phyloP scores from a whole-genome alignment of 2,113 vertebrate genomes.

The Elgaria multicarinata region DNA sequence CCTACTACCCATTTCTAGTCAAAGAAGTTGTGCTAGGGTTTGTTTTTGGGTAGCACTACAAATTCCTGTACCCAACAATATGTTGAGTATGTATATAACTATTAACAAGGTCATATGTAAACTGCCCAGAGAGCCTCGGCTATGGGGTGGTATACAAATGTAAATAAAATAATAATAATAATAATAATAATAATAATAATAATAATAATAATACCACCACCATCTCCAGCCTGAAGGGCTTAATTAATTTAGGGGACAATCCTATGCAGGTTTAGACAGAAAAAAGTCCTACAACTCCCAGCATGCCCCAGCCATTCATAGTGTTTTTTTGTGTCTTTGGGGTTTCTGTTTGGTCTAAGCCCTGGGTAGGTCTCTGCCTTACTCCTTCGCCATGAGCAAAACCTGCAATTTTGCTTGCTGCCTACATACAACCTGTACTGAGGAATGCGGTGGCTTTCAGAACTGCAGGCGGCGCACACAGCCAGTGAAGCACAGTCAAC shows the following conservation, averaged over 20 bases:
- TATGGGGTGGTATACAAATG: too few relatives aligned
- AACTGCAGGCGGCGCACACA: background rate
- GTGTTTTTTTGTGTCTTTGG: too few relatives aligned
- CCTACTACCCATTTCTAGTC: background rate
- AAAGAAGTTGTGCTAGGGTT: background rate
- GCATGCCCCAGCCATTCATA: too few relatives aligned
- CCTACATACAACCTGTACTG: background rate
- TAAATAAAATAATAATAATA: too few relatives aligned
- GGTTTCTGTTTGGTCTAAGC: too few relatives aligned
- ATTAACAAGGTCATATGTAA: background rate
- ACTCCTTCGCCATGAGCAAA: background rate
- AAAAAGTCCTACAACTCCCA: too few relatives aligned
- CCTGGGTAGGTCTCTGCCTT: background rate
- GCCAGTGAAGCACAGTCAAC: background rate
- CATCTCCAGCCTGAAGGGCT: too few relatives aligned
- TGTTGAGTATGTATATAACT: background rate
- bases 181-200: too few relatives aligned
- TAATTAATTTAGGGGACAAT: too few relatives aligned
- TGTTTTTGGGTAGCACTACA: background rate
- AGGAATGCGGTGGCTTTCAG: background rate
- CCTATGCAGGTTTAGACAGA: too few relatives aligned
- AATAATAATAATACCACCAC: too few relatives aligned
- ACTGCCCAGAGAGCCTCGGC: too few relatives aligned
- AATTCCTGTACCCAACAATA: background rate
- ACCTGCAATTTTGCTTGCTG: background rate